Evolutionary conservation across 2,888 invertebrate species (phyloP).

Genomic region (Spodoptera picta): DNA sequence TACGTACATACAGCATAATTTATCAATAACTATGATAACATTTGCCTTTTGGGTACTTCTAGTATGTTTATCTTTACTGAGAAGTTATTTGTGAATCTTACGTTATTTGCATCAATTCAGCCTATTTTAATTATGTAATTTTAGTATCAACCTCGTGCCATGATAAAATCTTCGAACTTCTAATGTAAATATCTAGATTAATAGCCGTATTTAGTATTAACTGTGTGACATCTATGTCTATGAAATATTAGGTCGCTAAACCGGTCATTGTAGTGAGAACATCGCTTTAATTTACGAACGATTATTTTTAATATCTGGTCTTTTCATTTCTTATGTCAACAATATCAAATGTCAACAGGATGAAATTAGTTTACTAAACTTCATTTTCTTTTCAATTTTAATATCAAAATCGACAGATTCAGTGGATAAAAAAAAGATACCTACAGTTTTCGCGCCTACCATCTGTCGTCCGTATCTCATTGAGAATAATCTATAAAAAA

Average conservation of each 20-base stretch:
- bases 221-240: slow-evolving; percentile 8
- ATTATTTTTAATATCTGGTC: too few species aligned
- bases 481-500: too few species aligned
- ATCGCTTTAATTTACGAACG: too few species aligned
- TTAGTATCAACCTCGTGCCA: slow-evolving; percentile 1
- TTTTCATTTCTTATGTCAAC: too few species aligned
- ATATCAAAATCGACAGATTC: too few species aligned
- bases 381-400: too few species aligned
- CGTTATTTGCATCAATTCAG: slow-evolving; percentile 16
- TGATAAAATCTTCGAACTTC: slow-evolving; percentile 27
- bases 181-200: slow-evolving; percentile 31
- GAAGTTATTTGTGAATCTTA: slow-evolving; percentile 31
- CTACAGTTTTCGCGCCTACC: too few species aligned
- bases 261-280: neutral
- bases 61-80: slow-evolving; percentile 18
- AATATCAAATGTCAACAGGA: too few species aligned
- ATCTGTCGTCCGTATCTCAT: too few species aligned
- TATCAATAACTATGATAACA: slow-evolving; percentile 39
- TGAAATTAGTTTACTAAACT: too few species aligned
- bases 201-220: slow-evolving; percentile 22
- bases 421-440: too few species aligned
- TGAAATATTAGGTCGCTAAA: too few species aligned
- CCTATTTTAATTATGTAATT: slow-evolving; percentile 29
- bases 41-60: slow-evolving; percentile 40
- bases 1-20: slow-evolving; percentile 15